These are phyloP conservation scores for Hetaerina americana DNA, from an alignment of 1,140 invertebrate genomes.

Conservation along the genomic window DNA sequence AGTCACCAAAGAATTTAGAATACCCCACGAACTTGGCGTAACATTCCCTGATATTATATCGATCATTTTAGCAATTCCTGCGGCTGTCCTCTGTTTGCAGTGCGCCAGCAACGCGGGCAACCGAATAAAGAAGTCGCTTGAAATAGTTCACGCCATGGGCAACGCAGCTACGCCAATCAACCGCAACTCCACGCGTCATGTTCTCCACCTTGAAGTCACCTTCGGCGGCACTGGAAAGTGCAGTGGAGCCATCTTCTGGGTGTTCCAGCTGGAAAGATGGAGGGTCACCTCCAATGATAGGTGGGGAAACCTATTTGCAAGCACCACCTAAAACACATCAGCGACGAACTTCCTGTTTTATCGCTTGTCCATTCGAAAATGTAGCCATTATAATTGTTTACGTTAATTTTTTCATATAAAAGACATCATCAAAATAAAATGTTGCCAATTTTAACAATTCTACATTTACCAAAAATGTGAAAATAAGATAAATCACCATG, in stretches of 20 bases:
- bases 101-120: conserved; percentile 42
- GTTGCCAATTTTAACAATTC: too few relatives aligned
- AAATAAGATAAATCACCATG: too few relatives aligned
- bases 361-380: too few relatives aligned
- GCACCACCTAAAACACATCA: not conserved
- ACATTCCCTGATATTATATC: too few relatives aligned
- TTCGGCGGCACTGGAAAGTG: conserved; percentile 74
- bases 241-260: conserved; percentile 69
- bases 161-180: conserved; percentile 79
- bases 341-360: too few relatives aligned
- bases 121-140: conserved; percentile 54
- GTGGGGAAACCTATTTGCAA: conserved; percentile 46
- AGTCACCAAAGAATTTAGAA: too few relatives aligned
- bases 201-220: conserved; percentile 70
- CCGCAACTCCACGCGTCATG: conserved; percentile 69
- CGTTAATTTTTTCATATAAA: too few relatives aligned
- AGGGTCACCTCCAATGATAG: conserved; percentile 56
- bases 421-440: too few relatives aligned
- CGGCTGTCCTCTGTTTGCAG: not conserved
- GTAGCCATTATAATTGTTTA: too few relatives aligned
- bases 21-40: too few relatives aligned
- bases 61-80: too few relatives aligned
- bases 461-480: too few relatives aligned
- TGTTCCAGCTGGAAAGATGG: conserved; percentile 80
- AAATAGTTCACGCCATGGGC: conserved; percentile 64